Percentiles rank a stretch among this genome's conserved stretches.
These are phyloP conservation scores for Sylvietta virens DNA, from an alignment of 2,113 vertebrate genomes.

Conservation along the genomic window DNA sequence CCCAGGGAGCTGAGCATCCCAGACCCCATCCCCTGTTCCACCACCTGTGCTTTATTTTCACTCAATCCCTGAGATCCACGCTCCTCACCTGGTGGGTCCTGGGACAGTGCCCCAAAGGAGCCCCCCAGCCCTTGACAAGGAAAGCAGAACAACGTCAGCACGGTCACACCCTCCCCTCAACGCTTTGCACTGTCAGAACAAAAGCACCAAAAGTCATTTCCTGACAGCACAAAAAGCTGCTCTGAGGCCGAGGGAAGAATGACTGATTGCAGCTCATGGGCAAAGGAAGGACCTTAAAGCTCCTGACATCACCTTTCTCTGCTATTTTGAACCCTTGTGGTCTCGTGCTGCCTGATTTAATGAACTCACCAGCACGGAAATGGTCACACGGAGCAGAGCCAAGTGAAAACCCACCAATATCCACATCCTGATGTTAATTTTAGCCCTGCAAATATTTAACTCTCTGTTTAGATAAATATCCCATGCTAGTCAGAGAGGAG, in stretches of 20 bases:
- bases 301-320: neutral
- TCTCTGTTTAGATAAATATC: neutral
- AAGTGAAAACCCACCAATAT: neutral
- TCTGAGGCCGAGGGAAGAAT: neutral
- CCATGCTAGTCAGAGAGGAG: neutral
- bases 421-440: neutral
- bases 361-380: neutral
- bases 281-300: neutral
- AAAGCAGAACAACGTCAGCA: neutral
- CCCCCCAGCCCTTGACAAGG: neutral
- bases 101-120: neutral
- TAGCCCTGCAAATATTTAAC: neutral
- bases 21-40: fast-evolving
- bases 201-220: neutral
- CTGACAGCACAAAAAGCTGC: neutral
- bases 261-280: fast-evolving
- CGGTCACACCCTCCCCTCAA: neutral
- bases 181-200: neutral
- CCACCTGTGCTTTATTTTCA: neutral
- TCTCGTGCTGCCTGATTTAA: neutral
- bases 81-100: neutral
- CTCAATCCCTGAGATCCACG: fast-evolving
- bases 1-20: neutral
- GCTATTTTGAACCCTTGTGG: neutral
- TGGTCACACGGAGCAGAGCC: neutral